Base-by-base conservation (phyloP, 2,888 invertebrate genomes). In the Drosophila ezoana region DNA sequence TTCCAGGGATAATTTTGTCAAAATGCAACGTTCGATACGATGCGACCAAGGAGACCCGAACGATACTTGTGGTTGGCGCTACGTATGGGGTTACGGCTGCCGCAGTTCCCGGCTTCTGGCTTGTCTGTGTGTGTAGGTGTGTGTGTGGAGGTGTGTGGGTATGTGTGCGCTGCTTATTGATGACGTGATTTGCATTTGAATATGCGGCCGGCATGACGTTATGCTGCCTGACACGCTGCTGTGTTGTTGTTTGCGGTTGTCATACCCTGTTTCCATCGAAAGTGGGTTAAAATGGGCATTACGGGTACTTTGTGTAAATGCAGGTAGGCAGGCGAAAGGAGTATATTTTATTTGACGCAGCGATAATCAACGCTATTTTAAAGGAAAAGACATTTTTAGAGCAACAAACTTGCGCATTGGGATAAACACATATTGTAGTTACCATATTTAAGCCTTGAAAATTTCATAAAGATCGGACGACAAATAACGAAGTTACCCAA, bases 181-280 rank as follows among this genome's bases (percentile, higher is more conserved):
- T 86, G 86, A 88, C 86, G 89, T 89, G 89, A 86, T 86, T 88
- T 86, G 89, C 86, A 89, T 86, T 89, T 86, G 89, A 88, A 86
- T 86, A 83, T 87, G 89, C 70, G 60, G 70, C 67, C 79, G 57
- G 38, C 52, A 66, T 73, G 79, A 47, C 38, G 56, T 49, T 58
- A 68, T 57, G 43, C 65, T 56, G 65, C 52, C 53, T 37, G 14
- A 35, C 44, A 60, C 13, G 57, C 16, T 54, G 53, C 38, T 52
- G 45, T 35, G 44, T 5, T 52, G 61, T 53, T 70, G 64, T 45
- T 68, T 64, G 62, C 47, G 68, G 64, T 48, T 72, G 62, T 13
- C 9, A 40, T 40, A 40, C 40, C 40, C 40, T 4, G 10, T n/a
- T 1, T 0, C 10, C 4, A 40, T 10, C 2, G 16, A 10, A 16